Evolutionary conservation across 2,797 vertebrate species (phyloP).

Genomic region (Hapalemur alaotrensis): DNA sequence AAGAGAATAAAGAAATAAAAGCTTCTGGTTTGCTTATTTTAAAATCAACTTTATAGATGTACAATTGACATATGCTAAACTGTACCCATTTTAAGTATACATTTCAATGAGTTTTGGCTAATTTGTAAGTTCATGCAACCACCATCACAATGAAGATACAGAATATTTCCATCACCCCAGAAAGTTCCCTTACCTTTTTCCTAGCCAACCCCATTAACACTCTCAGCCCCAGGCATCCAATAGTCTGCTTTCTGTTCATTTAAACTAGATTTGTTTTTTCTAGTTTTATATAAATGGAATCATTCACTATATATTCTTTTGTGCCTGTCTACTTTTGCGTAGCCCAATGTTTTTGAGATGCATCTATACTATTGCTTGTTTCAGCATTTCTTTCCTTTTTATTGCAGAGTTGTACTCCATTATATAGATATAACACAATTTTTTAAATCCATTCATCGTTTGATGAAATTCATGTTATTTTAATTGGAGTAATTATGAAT

Average conservation of each 20-base stretch:
- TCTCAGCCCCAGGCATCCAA: neutral
- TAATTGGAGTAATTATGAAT: neutral
- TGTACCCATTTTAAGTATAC: neutral
- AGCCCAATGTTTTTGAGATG: neutral
- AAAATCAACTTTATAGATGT: neutral
- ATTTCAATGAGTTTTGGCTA: neutral
- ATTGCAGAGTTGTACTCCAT: neutral
- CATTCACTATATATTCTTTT: neutral
- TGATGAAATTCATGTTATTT: neutral
- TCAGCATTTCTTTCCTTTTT: neutral
- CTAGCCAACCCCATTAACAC: neutral
- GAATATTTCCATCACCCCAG: neutral
- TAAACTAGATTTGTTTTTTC: neutral
- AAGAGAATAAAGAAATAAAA: constrained; percentile 2
- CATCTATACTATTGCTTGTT: neutral
- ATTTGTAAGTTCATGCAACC: neutral
- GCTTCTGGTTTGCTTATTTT: neutral
- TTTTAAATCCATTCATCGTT: neutral
- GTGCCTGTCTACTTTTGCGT: neutral
- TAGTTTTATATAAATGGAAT: neutral
- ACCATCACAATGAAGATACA: neutral
- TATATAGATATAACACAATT: neutral
- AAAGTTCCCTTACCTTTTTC: neutral
- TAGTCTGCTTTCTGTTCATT: neutral
- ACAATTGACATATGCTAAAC: neutral